A percentile compares a stretch with the other conserved stretches of the same genome.
These are phyloP conservation scores for Athripsodes cinereus DNA, from an alignment of 2,888 invertebrate genomes.

Conservation along the genomic window DNA sequence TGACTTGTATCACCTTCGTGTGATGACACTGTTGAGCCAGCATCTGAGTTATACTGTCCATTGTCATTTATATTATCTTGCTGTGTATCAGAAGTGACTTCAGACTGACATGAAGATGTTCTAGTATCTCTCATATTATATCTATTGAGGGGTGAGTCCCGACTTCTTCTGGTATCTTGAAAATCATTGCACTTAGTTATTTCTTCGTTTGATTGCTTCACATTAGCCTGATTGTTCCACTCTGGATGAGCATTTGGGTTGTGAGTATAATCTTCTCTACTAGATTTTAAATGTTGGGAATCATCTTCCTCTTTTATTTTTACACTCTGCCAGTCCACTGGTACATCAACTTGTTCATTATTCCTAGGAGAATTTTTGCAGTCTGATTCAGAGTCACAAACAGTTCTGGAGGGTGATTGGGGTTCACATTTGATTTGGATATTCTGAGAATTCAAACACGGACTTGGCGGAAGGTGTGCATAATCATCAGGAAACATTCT, in stretches of 20 bases:
- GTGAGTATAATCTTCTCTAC: background rate
- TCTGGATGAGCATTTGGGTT: background rate
- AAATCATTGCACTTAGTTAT: background rate
- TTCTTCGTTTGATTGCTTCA: background rate
- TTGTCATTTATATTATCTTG: constrained; percentile 1
- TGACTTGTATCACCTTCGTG: constrained; percentile 13
- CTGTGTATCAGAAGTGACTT: constrained; percentile 7
- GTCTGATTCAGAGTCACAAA: background rate
- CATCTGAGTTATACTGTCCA: constrained; percentile 7
- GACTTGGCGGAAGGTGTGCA: constrained; percentile 20
- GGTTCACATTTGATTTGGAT: constrained; percentile 12
- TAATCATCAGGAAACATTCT: constrained; percentile 19
- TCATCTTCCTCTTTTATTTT: constrained; percentile 11
- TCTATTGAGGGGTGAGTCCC: background rate
- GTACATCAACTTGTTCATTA: constrained; percentile 1
- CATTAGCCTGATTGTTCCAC: constrained; percentile 3
- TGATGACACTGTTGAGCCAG: constrained; percentile 8
- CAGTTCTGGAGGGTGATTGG: constrained; percentile 1
- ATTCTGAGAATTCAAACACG: constrained; percentile 3
- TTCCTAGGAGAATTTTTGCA: constrained; percentile 2
- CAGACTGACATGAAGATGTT: constrained; percentile 5
- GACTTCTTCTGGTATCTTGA: background rate
- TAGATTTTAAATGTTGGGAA: constrained; percentile 1
- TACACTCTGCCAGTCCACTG: constrained; percentile 6
- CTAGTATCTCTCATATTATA: constrained; percentile 5